Percentiles rank a stretch among this genome's conserved stretches.
Evolutionary conservation across 2,113 vertebrate species (phyloP).

Genomic region (Macheiramphus alcinus): DNA sequence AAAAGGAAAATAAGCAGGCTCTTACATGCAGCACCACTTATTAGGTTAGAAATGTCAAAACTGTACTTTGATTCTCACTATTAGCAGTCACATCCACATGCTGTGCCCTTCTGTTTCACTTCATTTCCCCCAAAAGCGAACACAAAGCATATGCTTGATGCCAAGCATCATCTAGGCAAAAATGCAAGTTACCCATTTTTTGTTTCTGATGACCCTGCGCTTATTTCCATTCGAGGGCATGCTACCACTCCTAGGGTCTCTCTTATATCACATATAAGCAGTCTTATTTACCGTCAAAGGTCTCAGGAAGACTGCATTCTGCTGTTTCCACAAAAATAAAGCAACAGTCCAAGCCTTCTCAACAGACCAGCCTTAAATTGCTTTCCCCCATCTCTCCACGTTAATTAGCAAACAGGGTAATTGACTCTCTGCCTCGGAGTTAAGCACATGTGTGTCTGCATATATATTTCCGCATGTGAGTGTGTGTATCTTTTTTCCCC

Average conservation of each 20-base stretch:
- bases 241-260: background rate
- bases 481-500: background rate
- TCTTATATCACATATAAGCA: background rate
- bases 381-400: background rate
- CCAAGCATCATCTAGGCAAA: background rate
- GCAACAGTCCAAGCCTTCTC: background rate
- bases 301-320: background rate
- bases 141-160: background rate
- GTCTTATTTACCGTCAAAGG: background rate
- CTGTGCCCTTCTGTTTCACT: conserved; percentile 58
- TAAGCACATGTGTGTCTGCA: rapidly evolving
- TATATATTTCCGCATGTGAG: rapidly evolving
- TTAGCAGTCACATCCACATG: conserved; percentile 53
- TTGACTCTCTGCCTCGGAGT: background rate
- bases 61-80: conserved; percentile 53
- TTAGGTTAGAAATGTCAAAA: conserved; percentile 68
- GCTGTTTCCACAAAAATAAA: background rate
- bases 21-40: conserved; percentile 26
- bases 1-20: conserved; percentile 67
- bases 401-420: conserved; percentile 24
- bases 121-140: conserved; percentile 11
- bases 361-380: background rate
- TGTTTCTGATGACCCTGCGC: background rate
- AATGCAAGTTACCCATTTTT: rapidly evolving
- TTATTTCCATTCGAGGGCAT: background rate